Conservation (phyloP, 53 echinoderm and acorn worm genomes). For the Actinopyga echinites region DNA sequence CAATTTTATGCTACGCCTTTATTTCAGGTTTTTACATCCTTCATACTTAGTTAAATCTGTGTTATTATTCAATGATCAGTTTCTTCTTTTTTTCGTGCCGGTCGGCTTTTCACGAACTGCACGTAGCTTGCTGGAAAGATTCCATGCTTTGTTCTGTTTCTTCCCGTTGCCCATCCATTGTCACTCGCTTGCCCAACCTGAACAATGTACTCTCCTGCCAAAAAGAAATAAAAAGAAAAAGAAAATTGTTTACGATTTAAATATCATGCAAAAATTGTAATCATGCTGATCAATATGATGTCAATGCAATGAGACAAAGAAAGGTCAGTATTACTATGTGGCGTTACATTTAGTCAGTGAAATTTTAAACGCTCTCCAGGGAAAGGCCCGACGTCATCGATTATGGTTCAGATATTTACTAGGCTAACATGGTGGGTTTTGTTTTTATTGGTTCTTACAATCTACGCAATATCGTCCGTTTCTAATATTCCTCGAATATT, state of each 20-base stretch:
- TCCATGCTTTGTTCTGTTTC: constrained; percentile 47
- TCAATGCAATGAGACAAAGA: not conserved
- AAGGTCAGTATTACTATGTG: not conserved
- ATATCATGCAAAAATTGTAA: not conserved
- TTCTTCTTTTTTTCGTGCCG: not conserved
- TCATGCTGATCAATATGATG: not conserved
- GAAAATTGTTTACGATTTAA: too few species aligned
- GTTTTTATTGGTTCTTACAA: too few species aligned
- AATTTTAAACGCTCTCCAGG: too few species aligned
- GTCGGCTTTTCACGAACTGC: constrained; percentile 11
- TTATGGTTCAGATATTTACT: too few species aligned
- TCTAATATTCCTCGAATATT: too few species aligned
- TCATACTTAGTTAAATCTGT: too few species aligned
- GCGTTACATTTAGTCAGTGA: not conserved
- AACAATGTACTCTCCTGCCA: constrained; percentile 60
- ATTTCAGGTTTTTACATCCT: too few species aligned
- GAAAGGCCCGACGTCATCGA: too few species aligned
- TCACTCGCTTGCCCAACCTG: constrained; percentile 60
- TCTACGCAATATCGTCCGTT: too few species aligned
- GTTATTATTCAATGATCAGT: too few species aligned
- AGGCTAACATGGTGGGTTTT: too few species aligned
- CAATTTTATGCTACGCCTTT: too few species aligned
- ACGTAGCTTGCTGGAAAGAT: constrained; percentile 85
- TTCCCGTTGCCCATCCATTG: constrained; percentile 78
- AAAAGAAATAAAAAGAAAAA: not conserved